These are phyloP conservation scores for Amphiprion percula DNA, from an alignment of 2,113 vertebrate species.

Conservation along the genomic window DNA sequence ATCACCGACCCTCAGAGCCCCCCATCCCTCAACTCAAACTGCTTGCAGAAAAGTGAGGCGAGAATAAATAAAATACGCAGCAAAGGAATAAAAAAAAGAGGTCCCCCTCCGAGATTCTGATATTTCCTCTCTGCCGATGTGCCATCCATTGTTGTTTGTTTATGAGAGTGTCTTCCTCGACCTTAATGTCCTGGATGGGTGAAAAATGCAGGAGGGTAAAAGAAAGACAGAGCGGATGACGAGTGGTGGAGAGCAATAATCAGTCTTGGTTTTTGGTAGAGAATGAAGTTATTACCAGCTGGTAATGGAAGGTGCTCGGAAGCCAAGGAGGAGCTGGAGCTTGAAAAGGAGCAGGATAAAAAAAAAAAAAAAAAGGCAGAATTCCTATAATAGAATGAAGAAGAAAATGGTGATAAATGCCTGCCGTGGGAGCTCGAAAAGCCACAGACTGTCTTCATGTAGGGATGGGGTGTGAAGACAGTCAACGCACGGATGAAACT, in stretches of 20 bases:
- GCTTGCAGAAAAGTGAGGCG: constrained; percentile 43
- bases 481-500: not conserved
- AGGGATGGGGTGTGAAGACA: constrained; percentile 10
- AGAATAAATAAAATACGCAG: constrained; percentile 56
- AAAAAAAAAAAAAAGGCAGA: not conserved
- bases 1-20: constrained; percentile 72
- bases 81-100: constrained; percentile 4
- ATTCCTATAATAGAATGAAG: constrained; percentile 16
- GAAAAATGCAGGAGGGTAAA: constrained; percentile 36
- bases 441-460: not conserved
- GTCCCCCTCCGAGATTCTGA: constrained; percentile 15
- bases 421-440: not conserved
- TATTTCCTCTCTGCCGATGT: constrained; percentile 28
- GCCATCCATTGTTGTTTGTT: constrained; percentile 53
- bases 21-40: constrained; percentile 46
- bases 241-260: constrained; percentile 2
- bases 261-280: constrained; percentile 30
- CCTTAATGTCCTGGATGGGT: constrained; percentile 42
- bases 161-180: constrained; percentile 36
- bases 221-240: constrained; percentile 1
- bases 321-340: constrained; percentile 7
- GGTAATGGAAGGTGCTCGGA: constrained; percentile 47
- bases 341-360: not conserved
- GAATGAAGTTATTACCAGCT: constrained; percentile 36
- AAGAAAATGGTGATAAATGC: constrained; percentile 7